phyloP scores from a whole-genome alignment of 2,797 vertebrate genomes.

The Anguilla pacifica region DNA sequence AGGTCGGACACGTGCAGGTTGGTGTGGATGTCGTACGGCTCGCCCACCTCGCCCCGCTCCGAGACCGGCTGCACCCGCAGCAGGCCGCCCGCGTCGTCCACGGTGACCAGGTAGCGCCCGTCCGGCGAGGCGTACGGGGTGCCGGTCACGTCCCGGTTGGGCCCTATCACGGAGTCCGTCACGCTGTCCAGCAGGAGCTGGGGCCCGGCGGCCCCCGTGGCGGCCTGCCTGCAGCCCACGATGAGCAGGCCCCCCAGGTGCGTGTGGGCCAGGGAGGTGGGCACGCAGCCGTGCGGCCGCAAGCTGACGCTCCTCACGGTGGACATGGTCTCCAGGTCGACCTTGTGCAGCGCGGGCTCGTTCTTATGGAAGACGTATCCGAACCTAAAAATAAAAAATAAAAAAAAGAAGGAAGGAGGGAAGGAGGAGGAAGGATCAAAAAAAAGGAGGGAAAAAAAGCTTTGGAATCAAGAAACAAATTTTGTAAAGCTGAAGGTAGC shows the following conservation, averaged over 20 bases:
- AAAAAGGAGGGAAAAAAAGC: neutral
- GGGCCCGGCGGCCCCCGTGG: constrained; percentile 76
- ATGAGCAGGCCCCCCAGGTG: constrained; percentile 92
- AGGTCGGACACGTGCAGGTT: constrained; percentile 93
- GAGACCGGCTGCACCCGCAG: constrained; percentile 88
- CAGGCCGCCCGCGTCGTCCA: constrained; percentile 85
- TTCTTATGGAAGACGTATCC: constrained; percentile 92
- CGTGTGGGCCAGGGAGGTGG: constrained; percentile 85
- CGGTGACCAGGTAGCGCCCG: constrained; percentile 87
- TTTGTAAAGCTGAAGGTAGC: neutral
- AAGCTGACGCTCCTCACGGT: constrained; percentile 91
- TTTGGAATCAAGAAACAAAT: neutral
- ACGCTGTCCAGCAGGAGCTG: constrained; percentile 89
- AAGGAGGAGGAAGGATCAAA: neutral
- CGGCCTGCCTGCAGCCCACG: constrained; percentile 83
- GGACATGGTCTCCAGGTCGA: constrained; percentile 89
- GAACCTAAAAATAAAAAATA: constrained; percentile 85
- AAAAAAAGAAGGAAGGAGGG: too few species aligned
- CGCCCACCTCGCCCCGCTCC: constrained; percentile 81
- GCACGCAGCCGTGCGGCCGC: constrained; percentile 84
- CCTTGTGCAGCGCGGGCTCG: constrained; percentile 88
- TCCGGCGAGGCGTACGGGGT: constrained; percentile 88
- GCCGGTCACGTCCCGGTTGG: constrained; percentile 84
- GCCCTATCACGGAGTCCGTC: constrained; percentile 85
- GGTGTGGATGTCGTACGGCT: constrained; percentile 91